Evolutionary conservation across 2,113 vertebrate genomes (phyloP).

Genomic region (Gobio gobio): DNA sequence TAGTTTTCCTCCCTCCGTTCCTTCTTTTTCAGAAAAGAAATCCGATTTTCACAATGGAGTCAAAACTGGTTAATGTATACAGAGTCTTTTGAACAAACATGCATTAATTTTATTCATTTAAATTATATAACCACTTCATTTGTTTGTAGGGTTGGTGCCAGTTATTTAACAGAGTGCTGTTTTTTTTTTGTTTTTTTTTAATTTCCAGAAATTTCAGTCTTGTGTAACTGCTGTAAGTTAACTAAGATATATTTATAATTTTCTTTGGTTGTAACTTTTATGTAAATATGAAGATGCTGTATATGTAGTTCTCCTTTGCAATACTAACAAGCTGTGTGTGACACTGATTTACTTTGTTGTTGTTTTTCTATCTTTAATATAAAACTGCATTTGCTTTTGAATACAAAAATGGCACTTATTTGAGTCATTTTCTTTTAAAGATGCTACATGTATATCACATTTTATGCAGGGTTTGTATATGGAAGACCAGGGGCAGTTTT

Average conservation of each 20-base stretch:
- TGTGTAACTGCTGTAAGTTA: slow-evolving; percentile 83
- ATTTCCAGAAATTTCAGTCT: slow-evolving; percentile 71
- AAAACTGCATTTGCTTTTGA: slow-evolving; percentile 75
- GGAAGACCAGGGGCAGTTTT: no score
- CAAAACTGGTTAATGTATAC: slow-evolving; percentile 71
- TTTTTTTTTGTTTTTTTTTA: slow-evolving; percentile 63
- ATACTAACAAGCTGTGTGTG: slow-evolving; percentile 83
- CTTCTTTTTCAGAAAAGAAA: slow-evolving; percentile 47
- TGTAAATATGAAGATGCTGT: slow-evolving; percentile 83
- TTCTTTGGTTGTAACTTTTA: slow-evolving; percentile 75
- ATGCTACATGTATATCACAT: background rate
- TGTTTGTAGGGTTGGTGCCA: slow-evolving; percentile 77
- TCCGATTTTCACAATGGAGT: slow-evolving; percentile 75
- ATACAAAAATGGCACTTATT: background rate
- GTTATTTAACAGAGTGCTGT: slow-evolving; percentile 81
- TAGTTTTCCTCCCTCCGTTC: slow-evolving; percentile 55
- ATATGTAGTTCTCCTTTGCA: slow-evolving; percentile 80
- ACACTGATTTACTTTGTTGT: slow-evolving; percentile 71
- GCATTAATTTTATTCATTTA: slow-evolving; percentile 94
- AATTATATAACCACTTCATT: slow-evolving; percentile 92
- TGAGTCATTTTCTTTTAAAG: slow-evolving; percentile 6
- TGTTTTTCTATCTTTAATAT: slow-evolving; percentile 83
- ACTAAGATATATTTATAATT: slow-evolving; percentile 84
- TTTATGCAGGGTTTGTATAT: no score
- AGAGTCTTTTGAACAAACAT: slow-evolving; percentile 81